Conservation (phyloP, 2,797 vertebrate genomes). For the Notamacropus eugenii region DNA sequence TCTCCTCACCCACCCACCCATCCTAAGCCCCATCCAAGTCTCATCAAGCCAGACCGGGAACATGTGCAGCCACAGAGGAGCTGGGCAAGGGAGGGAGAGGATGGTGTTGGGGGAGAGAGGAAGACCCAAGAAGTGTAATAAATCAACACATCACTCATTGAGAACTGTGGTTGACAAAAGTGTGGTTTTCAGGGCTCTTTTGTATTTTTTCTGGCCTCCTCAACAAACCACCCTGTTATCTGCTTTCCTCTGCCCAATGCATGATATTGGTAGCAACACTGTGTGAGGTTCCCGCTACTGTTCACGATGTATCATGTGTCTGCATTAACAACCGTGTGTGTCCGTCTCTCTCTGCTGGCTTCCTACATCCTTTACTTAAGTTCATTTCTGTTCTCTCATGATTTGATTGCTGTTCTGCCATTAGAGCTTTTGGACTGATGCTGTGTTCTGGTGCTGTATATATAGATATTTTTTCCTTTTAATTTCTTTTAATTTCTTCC, state of each 20-base stretch:
- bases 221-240: conserved; percentile 77
- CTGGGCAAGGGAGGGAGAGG: conserved; percentile 46
- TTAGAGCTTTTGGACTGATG: conserved; percentile 85
- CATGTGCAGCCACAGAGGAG: conserved; percentile 28
- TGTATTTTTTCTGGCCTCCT: conserved; percentile 79
- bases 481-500: conserved; percentile 82
- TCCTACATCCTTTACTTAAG: conserved; percentile 79
- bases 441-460: conserved; percentile 86
- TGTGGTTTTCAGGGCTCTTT: conserved; percentile 73
- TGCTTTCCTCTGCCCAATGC: conserved; percentile 81
- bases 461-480: conserved; percentile 82
- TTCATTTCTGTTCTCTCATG: conserved; percentile 77
- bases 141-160: conserved; percentile 37
- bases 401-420: conserved; percentile 84
- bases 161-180: conserved; percentile 54
- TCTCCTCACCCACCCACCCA: not conserved
- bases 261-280: conserved; percentile 82
- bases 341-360: conserved; percentile 81
- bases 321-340: conserved; percentile 83
- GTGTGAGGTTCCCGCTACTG: conserved; percentile 83
- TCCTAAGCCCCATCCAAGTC: not conserved
- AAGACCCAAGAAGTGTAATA: conserved; percentile 24
- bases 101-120: conserved; percentile 30
- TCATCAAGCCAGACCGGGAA: not conserved
- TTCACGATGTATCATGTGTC: conserved; percentile 84